Percentiles rank a stretch among this genome's conserved stretches.
Conservation (phyloP, 2,113 vertebrate species). For the Danio rerio region GRCz12tu NC_133181.1:19468001-19468500, state of each 20-base stretch:
- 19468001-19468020: not conserved
- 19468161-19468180: too few species aligned
- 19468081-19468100: too few species aligned
- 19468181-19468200: too few species aligned
- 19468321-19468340: slow-evolving; percentile 91
- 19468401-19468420: slow-evolving; percentile 83
- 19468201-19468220: too few species aligned
- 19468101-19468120: too few species aligned
- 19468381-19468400: slow-evolving; percentile 85
- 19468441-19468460: not conserved
- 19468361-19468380: slow-evolving; percentile 89
- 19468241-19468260: slow-evolving; percentile 55
- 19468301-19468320: slow-evolving; percentile 88
- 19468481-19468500: not conserved
- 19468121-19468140: too few species aligned
- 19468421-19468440: slow-evolving; percentile 3
- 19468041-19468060: not conserved
- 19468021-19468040: not conserved
- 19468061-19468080: too few species aligned
- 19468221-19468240: too few species aligned
- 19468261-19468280: slow-evolving; percentile 59
- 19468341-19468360: slow-evolving; percentile 90
- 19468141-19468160: too few species aligned
- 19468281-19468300: slow-evolving; percentile 95
- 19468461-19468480: slow-evolving; percentile 9